Percentiles rank a stretch among this genome's conserved stretches.
phyloP scores from a whole-genome alignment of 1,140 invertebrate species.

The Ephestia elutella region DNA sequence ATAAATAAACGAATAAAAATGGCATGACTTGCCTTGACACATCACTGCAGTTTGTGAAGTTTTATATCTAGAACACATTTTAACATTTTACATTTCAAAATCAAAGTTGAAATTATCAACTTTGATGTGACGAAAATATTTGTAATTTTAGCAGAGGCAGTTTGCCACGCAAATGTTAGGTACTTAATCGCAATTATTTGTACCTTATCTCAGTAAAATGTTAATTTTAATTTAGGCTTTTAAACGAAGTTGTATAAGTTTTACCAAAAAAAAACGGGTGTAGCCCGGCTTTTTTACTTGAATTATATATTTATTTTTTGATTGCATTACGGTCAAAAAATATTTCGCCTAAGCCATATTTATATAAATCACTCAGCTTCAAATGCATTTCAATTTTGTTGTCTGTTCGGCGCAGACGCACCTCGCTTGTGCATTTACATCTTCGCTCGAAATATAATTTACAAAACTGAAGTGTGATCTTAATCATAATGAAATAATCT shows the following conservation, averaged over 20 bases:
- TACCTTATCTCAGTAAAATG: neutral
- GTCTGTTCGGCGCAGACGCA: neutral
- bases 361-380: neutral
- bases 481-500: slow-evolving; percentile 7
- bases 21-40: no score
- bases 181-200: slow-evolving; percentile 2
- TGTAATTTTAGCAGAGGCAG: neutral
- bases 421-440: slow-evolving; percentile 1
- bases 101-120: no score
- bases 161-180: neutral
- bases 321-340: no score
- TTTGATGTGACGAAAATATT: no score
- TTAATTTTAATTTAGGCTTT: neutral
- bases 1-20: no score
- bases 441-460: neutral
- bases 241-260: neutral
- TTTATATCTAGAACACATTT: neutral
- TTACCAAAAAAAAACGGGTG: no score
- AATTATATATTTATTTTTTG: no score
- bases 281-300: no score
- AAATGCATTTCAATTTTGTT: neutral
- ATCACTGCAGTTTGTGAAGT: neutral
- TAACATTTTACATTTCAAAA: no score
- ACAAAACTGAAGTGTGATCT: neutral
- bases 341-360: no score